Base-by-base conservation (phyloP, 2,113 vertebrate genomes). In the Gobiocypris rarus region DNA sequence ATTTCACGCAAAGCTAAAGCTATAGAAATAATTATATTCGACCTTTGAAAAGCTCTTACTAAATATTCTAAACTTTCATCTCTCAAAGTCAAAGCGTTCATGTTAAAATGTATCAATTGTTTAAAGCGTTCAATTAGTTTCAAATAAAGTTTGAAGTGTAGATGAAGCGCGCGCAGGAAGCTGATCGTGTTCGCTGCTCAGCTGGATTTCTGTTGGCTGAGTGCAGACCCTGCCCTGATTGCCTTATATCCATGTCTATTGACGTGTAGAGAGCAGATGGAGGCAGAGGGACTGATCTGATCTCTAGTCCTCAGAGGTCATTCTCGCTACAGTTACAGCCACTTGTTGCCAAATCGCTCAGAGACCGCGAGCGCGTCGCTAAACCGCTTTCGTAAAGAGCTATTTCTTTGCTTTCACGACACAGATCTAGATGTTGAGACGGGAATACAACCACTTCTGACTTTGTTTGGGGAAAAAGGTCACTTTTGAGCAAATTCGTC, bases 301-400 rank as follows among this genome's bases (percentile, higher is more conserved):
- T 82, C 92, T 92, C 92, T 92, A 86, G 90, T 88, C 88, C 91
- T 84, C 86, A 73, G 89, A 91, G 91, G 92, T 93, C 94, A 92
- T 87, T 86, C 90, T 87, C 87, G 71, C 90, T 85, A 85, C 87
- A 90, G 81, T 86, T 89, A 82, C 80, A 82, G 90, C 92, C 95
- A 96, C 95, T 96, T 96, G 95, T 96, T 95, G 94, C 94, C 89
- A 86, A 92, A 89, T 82, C 88, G 88, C 88, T 81, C 84, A 80
- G 81, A 83, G 82, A 91, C 88, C 80, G 84, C 82, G 54, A 86
- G 67, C 85, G 83, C 86, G 69, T 76, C 85, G 81, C 81, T 43
- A 81, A 86, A 73, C 77, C 82, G 26, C 54, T 82, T 70, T 41
- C 22, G 8, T 1, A 31, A 10, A 58, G 65, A 24, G 48, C 65